phyloP scores from a whole-genome alignment of 2,888 invertebrate species.

The Pachydiplax longipennis region DNA sequence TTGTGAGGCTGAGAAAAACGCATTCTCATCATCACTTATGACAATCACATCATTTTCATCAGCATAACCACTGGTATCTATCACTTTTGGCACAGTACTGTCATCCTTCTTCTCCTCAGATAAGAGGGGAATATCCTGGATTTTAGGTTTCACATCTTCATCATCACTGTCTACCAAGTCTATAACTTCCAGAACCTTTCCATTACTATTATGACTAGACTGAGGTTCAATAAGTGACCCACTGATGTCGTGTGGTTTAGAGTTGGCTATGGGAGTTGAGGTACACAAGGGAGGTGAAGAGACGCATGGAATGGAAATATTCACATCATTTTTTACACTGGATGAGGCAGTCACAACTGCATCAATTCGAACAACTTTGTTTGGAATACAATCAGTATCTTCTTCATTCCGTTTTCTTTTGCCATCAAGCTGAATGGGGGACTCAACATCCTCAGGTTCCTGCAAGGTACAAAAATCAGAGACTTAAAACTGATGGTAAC shows the following conservation, averaged over 20 bases:
- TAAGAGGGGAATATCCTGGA: constrained; percentile 56
- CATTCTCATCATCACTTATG: constrained; percentile 42
- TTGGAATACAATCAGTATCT: background rate
- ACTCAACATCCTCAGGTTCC: background rate
- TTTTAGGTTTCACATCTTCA: constrained; percentile 55
- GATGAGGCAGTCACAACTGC: background rate
- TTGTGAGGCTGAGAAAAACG: background rate
- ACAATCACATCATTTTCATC: constrained; percentile 37
- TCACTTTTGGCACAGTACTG: constrained; percentile 49
- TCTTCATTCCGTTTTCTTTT: background rate
- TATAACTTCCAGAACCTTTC: background rate
- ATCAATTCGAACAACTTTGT: background rate
- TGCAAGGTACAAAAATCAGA: background rate
- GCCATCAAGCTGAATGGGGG: background rate
- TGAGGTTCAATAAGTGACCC: background rate
- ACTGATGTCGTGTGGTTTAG: background rate
- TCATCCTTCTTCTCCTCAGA: constrained; percentile 54
- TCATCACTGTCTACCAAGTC: constrained; percentile 61
- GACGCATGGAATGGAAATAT: background rate
- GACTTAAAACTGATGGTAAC: background rate
- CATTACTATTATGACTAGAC: background rate
- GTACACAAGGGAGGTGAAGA: background rate
- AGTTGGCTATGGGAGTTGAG: background rate
- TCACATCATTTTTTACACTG: background rate
- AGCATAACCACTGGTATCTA: constrained; percentile 43